A percentile compares a stretch with the other conserved stretches of the same genome.
Conservation (phyloP, 1,140 invertebrate species). For the Saccostrea cuccullata region DNA sequence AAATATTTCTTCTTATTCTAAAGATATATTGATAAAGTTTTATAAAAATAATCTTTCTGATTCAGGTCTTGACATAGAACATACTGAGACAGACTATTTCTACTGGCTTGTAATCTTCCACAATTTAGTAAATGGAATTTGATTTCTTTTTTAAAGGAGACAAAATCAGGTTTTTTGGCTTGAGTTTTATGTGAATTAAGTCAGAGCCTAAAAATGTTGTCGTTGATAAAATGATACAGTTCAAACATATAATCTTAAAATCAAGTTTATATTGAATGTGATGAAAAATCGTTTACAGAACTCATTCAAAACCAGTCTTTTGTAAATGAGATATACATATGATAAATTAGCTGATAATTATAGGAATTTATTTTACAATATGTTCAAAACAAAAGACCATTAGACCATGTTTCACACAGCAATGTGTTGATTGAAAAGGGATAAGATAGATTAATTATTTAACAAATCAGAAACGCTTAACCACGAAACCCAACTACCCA, state of each 20-base stretch:
- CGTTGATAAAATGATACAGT: not conserved
- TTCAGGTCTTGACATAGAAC: not conserved
- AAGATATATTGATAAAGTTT: not conserved
- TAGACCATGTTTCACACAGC: constrained; percentile 11
- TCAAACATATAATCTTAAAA: constrained; percentile 10
- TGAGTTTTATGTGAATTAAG: not conserved
- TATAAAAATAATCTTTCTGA: constrained; percentile 27
- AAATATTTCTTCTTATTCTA: not conserved
- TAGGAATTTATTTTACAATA: not conserved
- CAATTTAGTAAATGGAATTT: constrained; percentile 1
- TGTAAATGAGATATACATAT: not conserved
- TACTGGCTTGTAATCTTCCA: not conserved
- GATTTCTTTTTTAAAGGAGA: not conserved
- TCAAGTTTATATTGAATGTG: constrained; percentile 32
- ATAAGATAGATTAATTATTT: constrained; percentile 37
- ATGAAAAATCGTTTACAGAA: constrained; percentile 28
- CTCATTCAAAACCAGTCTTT: not conserved
- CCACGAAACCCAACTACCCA: not conserved
- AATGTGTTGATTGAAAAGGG: constrained; percentile 23
- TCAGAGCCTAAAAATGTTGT: constrained; percentile 27
- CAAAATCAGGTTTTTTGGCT: constrained; percentile 2
- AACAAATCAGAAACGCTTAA: constrained; percentile 30
- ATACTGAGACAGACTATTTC: constrained; percentile 1
- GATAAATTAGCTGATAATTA: constrained; percentile 14
- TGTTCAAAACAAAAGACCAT: constrained; percentile 4